A percentile compares a stretch with the other conserved stretches of the same genome.
Evolutionary conservation across 1,140 invertebrate species (phyloP).

Genomic region (Hestina assimilis): DNA sequence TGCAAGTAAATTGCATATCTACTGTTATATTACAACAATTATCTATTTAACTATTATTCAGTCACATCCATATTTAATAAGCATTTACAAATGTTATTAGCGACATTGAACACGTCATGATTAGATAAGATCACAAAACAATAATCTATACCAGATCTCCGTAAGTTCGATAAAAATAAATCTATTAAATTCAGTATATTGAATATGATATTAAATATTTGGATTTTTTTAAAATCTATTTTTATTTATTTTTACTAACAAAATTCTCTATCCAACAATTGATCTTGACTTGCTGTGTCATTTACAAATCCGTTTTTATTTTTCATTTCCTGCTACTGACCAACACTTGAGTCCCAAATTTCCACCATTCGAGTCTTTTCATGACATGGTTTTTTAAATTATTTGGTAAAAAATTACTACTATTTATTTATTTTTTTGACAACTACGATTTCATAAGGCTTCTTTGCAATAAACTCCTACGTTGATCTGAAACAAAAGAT

Average conservation of each 20-base stretch:
- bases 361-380: slow-evolving; percentile 53
- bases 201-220: slow-evolving; percentile 8
- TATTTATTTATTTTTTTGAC: slow-evolving; percentile 21
- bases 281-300: no score
- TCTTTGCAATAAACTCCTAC: slow-evolving; percentile 76
- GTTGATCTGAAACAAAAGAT: slow-evolving; percentile 65
- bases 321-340: slow-evolving; percentile 27
- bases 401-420: slow-evolving; percentile 44
- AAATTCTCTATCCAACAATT: slow-evolving; percentile 14
- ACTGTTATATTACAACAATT: slow-evolving; percentile 8
- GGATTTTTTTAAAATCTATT: slow-evolving; percentile 1
- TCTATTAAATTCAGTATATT: background rate
- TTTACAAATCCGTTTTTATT: slow-evolving; percentile 9
- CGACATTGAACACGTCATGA: slow-evolving; percentile 54
- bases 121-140: slow-evolving; percentile 3
- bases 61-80: slow-evolving; percentile 67
- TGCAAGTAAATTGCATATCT: slow-evolving; percentile 4
- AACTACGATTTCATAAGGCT: slow-evolving; percentile 73
- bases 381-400: slow-evolving; percentile 39
- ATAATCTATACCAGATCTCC: background rate
- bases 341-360: slow-evolving; percentile 68
- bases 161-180: slow-evolving; percentile 10
- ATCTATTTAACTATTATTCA: slow-evolving; percentile 61
- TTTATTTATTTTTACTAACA: slow-evolving; percentile 12
- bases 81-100: slow-evolving; percentile 48